A percentile compares a stretch with the other conserved stretches of the same genome.
Evolutionary conservation across 2,113 vertebrate genomes (phyloP).

Genomic region (Charina bottae): DNA sequence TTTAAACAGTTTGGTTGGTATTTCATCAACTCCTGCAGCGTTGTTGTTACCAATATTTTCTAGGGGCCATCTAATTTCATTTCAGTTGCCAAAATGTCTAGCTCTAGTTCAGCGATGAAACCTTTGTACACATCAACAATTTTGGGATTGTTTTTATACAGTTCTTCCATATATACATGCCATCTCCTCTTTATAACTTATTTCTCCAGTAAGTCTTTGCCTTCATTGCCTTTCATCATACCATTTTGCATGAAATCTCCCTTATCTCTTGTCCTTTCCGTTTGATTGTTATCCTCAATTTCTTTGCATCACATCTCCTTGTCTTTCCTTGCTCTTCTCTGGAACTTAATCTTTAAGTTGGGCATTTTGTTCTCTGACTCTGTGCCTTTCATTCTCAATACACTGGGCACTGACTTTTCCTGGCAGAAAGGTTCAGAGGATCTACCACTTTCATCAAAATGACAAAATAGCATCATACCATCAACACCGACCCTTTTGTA

Average conservation of each 20-base stretch:
- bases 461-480: not conserved
- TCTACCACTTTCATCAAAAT: not conserved
- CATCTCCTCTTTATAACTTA: not conserved
- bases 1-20: not conserved
- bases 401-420: not conserved
- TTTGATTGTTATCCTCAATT: not conserved
- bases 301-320: not conserved
- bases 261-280: not conserved
- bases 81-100: not conserved
- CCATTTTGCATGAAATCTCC: not conserved
- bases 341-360: not conserved
- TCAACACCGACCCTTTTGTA: not conserved
- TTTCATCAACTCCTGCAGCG: not conserved
- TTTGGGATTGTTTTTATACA: not conserved
- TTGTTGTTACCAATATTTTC: not conserved
- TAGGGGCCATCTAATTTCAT: not conserved
- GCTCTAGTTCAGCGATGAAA: not conserved
- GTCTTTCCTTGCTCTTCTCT: not conserved
- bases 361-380: not conserved
- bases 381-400: not conserved
- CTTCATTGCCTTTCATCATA: not conserved
- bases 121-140: not conserved
- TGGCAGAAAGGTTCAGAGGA: not conserved
- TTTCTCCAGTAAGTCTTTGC: not conserved
- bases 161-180: not conserved